Percentiles rank a stretch among this genome's conserved stretches.
These are phyloP conservation scores for Craterocephalus amniculus DNA, from an alignment of 2,797 vertebrate genomes.

Conservation along the genomic window DNA sequence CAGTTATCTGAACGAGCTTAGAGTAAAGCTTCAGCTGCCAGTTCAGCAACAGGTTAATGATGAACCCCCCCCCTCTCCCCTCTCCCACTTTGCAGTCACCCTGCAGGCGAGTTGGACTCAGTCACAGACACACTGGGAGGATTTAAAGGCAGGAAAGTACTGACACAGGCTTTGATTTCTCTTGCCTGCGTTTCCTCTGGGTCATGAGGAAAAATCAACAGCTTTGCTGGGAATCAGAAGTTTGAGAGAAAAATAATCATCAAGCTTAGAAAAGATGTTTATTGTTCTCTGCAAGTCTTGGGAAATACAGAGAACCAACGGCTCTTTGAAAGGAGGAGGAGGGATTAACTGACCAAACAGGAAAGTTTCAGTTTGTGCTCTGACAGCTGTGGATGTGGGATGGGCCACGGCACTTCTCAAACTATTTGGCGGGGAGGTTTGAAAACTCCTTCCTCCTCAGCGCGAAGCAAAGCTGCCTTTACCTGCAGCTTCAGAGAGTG, in stretches of 20 bases:
- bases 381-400: constrained; percentile 62
- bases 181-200: constrained; percentile 37
- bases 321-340: not conserved
- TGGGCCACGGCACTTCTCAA: constrained; percentile 49
- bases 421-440: constrained; percentile 79
- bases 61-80: constrained; percentile 14
- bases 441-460: constrained; percentile 65
- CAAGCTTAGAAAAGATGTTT: constrained; percentile 29
- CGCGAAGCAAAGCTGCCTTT: constrained; percentile 47
- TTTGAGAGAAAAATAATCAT: constrained; percentile 23
- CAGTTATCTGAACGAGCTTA: constrained; percentile 37
- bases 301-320: constrained; percentile 1
- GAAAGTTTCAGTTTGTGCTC: constrained; percentile 62
- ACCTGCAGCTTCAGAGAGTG: constrained; percentile 30
- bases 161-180: constrained; percentile 66
- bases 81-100: constrained; percentile 14
- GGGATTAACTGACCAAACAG: constrained; percentile 53
- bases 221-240: constrained; percentile 47
- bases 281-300: constrained; percentile 15
- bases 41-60: constrained; percentile 70
- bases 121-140: constrained; percentile 52
- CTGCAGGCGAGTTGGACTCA: constrained; percentile 50
- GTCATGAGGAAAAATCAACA: constrained; percentile 59
- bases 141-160: constrained; percentile 48
- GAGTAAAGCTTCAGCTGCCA: constrained; percentile 39